Conservation (phyloP, 2,113 vertebrate species). For the Hepsetus odoe region DNA sequence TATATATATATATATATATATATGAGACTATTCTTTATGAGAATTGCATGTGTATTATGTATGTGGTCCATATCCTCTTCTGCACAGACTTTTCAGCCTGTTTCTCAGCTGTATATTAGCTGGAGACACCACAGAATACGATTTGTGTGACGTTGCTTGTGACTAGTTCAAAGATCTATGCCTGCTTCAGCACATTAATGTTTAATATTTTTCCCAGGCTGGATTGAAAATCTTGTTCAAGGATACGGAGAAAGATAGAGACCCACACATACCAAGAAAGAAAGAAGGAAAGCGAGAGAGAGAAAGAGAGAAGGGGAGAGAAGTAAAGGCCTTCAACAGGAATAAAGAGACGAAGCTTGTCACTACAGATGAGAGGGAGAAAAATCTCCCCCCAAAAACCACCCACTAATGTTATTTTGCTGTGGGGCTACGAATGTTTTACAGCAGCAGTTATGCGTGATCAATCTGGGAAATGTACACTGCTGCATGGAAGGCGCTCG, state of each 20-base stretch:
- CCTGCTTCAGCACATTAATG: conserved; percentile 85
- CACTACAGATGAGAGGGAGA: conserved; percentile 37
- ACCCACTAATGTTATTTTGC: conserved; percentile 73
- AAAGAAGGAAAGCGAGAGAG: too few species aligned
- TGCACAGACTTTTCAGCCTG: neutral
- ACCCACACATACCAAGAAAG: too few species aligned
- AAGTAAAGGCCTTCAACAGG: conserved; percentile 73
- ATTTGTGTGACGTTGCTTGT: conserved; percentile 56
- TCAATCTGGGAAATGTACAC: conserved; percentile 80
- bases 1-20: too few species aligned
- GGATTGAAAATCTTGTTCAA: conserved; percentile 78
- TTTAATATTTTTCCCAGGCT: conserved; percentile 84
- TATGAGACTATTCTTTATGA: too few species aligned
- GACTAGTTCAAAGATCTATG: conserved; percentile 72
- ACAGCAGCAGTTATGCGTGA: conserved; percentile 78
- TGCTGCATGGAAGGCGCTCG: conserved; percentile 77
- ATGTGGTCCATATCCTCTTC: conserved; percentile 23
- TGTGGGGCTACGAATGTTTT: conserved; percentile 68
- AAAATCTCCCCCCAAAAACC: conserved; percentile 49
- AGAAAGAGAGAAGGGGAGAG: conserved; percentile 70
- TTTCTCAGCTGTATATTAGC: conserved; percentile 29
- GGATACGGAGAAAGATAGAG: conserved; percentile 70
- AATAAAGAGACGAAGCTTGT: conserved; percentile 73
- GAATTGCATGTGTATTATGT: too few species aligned
- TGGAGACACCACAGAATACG: conserved; percentile 49